Base-by-base conservation (phyloP, 2,888 invertebrate species). In the Macrophya alboannulata region DNA sequence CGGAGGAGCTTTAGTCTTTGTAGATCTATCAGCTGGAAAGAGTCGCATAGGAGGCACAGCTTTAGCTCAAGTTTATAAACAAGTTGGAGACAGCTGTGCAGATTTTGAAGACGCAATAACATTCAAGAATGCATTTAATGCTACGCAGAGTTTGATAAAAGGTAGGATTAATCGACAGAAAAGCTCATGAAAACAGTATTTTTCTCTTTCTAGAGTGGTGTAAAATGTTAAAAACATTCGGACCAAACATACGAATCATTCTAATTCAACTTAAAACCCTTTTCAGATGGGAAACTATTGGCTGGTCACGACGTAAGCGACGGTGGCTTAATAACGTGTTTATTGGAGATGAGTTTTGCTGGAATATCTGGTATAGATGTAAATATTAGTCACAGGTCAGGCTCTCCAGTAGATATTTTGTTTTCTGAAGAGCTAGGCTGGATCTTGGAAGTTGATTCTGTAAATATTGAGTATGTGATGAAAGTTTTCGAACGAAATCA, bases 301-400 rank as follows among this genome's bases (percentile, higher is more conserved):
- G 95, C 99, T 6, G 99, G 99, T 0, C 99, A 99, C 93, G 99
- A 99, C 93, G 95, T 99, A 6, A 99, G 99, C 92, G 99, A 99
- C 94, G 99, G 99, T 37, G 99, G 99, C 48, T 94, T 99, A 51
- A 95, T 99, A 68, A 97, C 97, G 0, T 97, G 98, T 89, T 93
- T 98, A 0, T 92, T 99, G 86, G 99, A 99, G 94, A 99, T 99
- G 99, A 97, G 97, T n/a, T 98, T 99, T 92, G 98, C 96, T 85
- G 99, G 99, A 59, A 94, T 99, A 86, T 96, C 97, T 89, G 99
- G 99, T 0, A 90, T 98, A 21, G 94, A 95, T 21, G 92, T 97
- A 0, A 95, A 97, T 87, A 91, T 98, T 25, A 93, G 94, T 0
- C 95, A 95, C 86, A 94, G 94, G 86, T 92, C 92, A 59, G 95